Conservation (phyloP, 2,797 vertebrate species). For the Molothrus aeneus region DNA sequence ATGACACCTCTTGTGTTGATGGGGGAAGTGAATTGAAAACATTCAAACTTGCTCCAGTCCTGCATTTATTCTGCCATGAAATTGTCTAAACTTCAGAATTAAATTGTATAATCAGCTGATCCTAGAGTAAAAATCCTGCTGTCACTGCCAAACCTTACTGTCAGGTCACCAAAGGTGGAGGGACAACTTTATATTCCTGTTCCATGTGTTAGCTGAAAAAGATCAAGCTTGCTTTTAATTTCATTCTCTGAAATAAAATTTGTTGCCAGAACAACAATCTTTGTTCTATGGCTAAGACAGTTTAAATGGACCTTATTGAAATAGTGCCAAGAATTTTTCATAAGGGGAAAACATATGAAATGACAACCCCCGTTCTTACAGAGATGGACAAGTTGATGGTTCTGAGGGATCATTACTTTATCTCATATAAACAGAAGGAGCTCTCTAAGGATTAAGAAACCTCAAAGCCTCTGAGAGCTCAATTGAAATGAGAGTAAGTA, state of each 20-base stretch:
- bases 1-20: not conserved
- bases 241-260: not conserved
- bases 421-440: constrained; percentile 14
- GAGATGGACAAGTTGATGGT: not conserved
- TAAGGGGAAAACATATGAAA: not conserved
- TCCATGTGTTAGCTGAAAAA: not conserved
- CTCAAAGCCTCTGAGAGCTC: not conserved
- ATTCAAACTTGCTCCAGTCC: not conserved
- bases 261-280: not conserved
- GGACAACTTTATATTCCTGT: not conserved
- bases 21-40: not conserved
- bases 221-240: not conserved
- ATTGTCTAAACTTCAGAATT: not conserved
- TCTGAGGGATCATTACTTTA: not conserved
- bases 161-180: not conserved
- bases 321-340: not conserved
- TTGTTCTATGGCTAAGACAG: not conserved
- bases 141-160: accelerated
- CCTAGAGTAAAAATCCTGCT: not conserved
- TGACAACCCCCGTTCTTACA: not conserved
- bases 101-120: not conserved
- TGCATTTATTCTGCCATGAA: not conserved
- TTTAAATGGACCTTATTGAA: not conserved
- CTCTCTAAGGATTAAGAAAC: constrained; percentile 14
- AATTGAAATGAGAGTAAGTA: not conserved